phyloP scores from a whole-genome alignment of 2,888 invertebrate genomes.

The Ditula angustiorana region DNA sequence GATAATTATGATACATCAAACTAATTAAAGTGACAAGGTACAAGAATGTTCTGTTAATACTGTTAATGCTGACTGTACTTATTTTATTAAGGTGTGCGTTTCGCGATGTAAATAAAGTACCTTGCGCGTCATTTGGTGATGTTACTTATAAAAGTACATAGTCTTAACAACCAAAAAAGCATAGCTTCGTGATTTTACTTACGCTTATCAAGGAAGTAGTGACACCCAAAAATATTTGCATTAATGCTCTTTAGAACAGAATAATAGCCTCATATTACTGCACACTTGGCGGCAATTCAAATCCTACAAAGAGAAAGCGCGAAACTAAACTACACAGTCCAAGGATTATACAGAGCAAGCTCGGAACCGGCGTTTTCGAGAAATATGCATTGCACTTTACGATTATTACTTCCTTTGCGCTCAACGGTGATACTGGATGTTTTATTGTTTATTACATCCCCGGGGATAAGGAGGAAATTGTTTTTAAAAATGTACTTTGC shows the following conservation, averaged over 20 bases:
- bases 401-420: conserved; percentile 73
- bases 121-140: no score
- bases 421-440: conserved; percentile 49
- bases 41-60: no score
- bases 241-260: background rate
- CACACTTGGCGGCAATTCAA: conserved; percentile 65
- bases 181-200: no score
- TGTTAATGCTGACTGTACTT: no score
- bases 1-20: no score
- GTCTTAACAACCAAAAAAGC: no score
- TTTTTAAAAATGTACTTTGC: conserved; percentile 23
- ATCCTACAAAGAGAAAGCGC: conserved; percentile 63
- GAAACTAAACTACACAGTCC: conserved; percentile 53
- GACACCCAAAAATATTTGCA: no score
- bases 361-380: conserved; percentile 48
- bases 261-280: conserved; percentile 35
- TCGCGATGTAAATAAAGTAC: no score
- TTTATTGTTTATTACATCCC: conserved; percentile 63
- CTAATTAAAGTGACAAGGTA: no score
- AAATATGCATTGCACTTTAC: conserved; percentile 70
- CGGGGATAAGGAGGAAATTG: conserved; percentile 20
- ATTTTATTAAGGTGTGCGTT: no score
- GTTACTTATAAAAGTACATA: no score
- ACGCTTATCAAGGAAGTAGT: no score
- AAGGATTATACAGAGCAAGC: conserved; percentile 41